These are phyloP conservation scores for Bothrops jararaca DNA, from an alignment of 2,113 vertebrate genomes.

Conservation along the genomic window DNA sequence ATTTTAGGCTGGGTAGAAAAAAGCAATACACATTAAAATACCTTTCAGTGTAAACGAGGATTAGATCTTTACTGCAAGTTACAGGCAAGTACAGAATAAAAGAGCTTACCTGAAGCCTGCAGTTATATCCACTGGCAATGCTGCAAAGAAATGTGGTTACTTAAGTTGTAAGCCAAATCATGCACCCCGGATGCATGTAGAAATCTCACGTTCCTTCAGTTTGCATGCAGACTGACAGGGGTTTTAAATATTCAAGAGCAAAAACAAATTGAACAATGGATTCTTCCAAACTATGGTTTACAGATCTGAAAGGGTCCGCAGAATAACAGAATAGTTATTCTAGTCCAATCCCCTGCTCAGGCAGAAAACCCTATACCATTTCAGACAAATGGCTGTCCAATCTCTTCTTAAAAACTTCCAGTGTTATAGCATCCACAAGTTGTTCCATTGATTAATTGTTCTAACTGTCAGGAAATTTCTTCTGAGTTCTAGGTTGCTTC, in stretches of 20 bases:
- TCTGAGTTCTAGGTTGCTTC: background rate
- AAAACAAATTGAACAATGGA: background rate
- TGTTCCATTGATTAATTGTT: background rate
- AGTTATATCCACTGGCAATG: background rate
- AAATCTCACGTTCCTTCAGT: background rate
- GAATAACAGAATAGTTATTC: background rate
- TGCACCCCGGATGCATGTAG: background rate
- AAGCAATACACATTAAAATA: background rate
- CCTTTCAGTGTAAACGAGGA: background rate
- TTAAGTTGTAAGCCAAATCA: background rate
- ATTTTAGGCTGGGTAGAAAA: background rate
- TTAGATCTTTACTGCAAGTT: background rate
- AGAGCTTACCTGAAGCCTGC: background rate
- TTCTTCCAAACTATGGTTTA: background rate
- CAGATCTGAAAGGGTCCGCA: background rate
- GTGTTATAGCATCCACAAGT: background rate
- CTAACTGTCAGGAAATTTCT: background rate
- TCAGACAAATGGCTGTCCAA: background rate
- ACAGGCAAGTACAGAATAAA: background rate
- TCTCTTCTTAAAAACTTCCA: background rate
- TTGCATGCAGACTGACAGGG: background rate
- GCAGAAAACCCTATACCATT: background rate
- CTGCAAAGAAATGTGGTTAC: background rate
- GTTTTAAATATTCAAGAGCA: background rate
- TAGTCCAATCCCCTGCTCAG: too few species aligned